phyloP scores from a whole-genome alignment of 2,797 vertebrate species.

The Hydrocynus forskahlii region DNA sequence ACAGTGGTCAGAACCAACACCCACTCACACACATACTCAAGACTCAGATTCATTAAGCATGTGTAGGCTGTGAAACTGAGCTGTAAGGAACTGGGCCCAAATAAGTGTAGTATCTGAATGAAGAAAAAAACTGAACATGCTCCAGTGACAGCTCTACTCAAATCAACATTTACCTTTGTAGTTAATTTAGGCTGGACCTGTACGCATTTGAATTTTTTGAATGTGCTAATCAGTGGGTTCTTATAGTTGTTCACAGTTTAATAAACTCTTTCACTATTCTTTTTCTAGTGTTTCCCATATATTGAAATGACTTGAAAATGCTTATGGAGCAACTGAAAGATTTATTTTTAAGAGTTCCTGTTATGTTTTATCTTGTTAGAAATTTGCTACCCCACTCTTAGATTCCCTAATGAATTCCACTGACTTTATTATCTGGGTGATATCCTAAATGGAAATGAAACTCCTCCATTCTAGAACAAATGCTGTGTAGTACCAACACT shows the following conservation, averaged over 20 bases:
- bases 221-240: too few relatives aligned
- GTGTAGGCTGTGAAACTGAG: constrained; percentile 34
- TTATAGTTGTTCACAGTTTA: not conserved
- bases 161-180: constrained; percentile 2
- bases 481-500: not conserved
- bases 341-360: too few relatives aligned
- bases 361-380: too few relatives aligned
- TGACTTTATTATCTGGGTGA: too few relatives aligned
- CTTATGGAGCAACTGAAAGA: not conserved
- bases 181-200: not conserved
- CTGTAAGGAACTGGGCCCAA: constrained; percentile 31
- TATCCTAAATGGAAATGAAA: not conserved
- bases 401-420: too few relatives aligned
- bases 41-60: constrained; percentile 33
- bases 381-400: too few relatives aligned
- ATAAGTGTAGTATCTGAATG: constrained; percentile 28
- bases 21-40: constrained; percentile 41
- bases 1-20: constrained; percentile 56
- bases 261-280: not conserved
- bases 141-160: constrained; percentile 25
- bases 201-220: not conserved
- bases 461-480: not conserved
- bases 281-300: not conserved
- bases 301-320: not conserved
- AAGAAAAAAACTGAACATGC: constrained; percentile 10